Base-by-base conservation (phyloP, 1,140 invertebrate species). In the Coboldia fuscipes region DNA sequence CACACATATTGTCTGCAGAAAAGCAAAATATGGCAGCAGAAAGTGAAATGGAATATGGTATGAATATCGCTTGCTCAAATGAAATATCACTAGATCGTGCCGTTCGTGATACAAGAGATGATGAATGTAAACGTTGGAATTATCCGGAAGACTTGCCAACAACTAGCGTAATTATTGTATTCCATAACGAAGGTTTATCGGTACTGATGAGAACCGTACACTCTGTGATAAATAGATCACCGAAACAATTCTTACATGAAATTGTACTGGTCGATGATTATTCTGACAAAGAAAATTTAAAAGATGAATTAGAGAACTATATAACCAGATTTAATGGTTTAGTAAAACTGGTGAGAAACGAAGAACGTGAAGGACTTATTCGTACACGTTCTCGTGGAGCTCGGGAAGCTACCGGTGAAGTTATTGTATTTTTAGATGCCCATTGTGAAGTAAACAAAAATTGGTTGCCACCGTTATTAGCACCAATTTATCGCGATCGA, bases 181-280 rank as follows among this genome's bases (percentile, higher is more conserved):
- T 99, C 54, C 93, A 98, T 51, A 98, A 99, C 56, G 90, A 99
- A 60, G 94, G 92, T 2, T 96, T 82, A 68, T 84, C 85, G 0
- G 88, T 92, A 2, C 62, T 98, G 10, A 66, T 97, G 61, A 61
- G 93, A 41, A 97, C 93, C n/a, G 88, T 97, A 0, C 90, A 97
- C 52, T 84, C 82, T 41, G 85, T 99, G 4, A 72, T 98, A 16
- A 83, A 97, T 45, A 68, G 88, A 36, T 82, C 86, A 1, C 94
- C 93, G 1, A 70, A 76, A 4, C 63, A 93, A 47, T 65, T 94
- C 41, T 61, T 98, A 2, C 75, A 97, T 51, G 94, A 98, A 68
- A 68, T 98, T 46, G 66, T 98, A n/a, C 62, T 99, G 44, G 93
- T 98, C 1, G 94, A 99, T 61, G 94, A 99, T 57, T 97, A 68